phyloP scores from a whole-genome alignment of 2,797 vertebrate genomes.

The Sebastes aleutianus region DNA sequence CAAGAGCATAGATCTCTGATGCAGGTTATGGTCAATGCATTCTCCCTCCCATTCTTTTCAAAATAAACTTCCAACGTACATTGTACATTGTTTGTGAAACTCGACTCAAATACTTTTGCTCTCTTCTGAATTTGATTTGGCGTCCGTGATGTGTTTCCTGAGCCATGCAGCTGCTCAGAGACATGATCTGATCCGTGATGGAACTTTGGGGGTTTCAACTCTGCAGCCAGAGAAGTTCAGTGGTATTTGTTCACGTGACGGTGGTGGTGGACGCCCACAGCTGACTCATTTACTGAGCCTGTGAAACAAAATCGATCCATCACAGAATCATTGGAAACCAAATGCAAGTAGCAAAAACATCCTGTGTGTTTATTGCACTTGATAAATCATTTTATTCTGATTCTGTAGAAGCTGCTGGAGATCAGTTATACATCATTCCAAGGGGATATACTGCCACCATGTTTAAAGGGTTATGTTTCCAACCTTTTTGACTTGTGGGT shows the following conservation, averaged over 20 bases:
- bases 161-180: constrained; percentile 35
- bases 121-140: constrained; percentile 15
- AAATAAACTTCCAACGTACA: no score
- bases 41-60: no score
- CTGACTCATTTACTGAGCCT: background rate
- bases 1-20: no score
- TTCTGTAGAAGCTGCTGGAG: background rate
- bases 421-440: background rate
- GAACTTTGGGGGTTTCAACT: background rate
- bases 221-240: background rate
- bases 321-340: background rate
- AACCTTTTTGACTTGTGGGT: background rate
- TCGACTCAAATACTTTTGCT: background rate
- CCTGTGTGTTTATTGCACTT: background rate
- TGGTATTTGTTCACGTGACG: background rate
- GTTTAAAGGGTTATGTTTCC: background rate
- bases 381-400: background rate
- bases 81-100: background rate
- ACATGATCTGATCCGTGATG: constrained; percentile 16
- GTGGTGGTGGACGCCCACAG: background rate
- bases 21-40: no score
- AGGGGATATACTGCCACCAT: background rate
- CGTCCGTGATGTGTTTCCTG: background rate
- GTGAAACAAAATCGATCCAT: background rate
- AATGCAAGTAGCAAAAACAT: background rate